A percentile compares a stretch with the other conserved stretches of the same genome.
phyloP scores from a whole-genome alignment of 2,888 invertebrate species.

The Agrotis clavis region DNA sequence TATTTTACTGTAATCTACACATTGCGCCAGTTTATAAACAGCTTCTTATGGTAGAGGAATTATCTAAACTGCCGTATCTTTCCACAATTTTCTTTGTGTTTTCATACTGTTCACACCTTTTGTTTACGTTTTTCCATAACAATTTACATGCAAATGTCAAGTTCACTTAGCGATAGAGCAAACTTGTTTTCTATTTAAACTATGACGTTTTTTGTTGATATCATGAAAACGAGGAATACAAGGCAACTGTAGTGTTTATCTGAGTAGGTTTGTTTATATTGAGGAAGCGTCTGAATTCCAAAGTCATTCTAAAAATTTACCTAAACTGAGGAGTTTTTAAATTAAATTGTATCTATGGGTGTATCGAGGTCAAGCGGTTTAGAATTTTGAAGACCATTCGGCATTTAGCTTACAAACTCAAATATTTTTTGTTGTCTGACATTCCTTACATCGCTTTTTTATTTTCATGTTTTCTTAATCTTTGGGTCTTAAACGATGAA shows the following conservation, averaged over 20 bases:
- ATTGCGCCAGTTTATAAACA: constrained; percentile 14
- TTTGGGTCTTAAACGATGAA: constrained; percentile 59
- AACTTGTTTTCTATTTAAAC: constrained; percentile 55
- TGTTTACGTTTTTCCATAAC: constrained; percentile 62
- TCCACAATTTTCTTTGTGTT: constrained; percentile 46
- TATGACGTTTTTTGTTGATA: constrained; percentile 41
- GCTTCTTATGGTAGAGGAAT: constrained; percentile 8
- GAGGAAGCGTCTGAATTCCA: constrained; percentile 26
- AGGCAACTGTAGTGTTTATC: constrained; percentile 29
- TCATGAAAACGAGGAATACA: constrained; percentile 42
- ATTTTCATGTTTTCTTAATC: constrained; percentile 60
- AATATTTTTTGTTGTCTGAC: constrained; percentile 49
- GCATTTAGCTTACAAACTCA: constrained; percentile 21
- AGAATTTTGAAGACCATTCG: constrained; percentile 36
- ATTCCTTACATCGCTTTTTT: constrained; percentile 55
- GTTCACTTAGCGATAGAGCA: constrained; percentile 56
- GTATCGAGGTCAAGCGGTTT: constrained; percentile 37
- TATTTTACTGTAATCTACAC: constrained; percentile 15
- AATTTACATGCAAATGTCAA: constrained; percentile 67
- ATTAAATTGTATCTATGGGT: constrained; percentile 29
- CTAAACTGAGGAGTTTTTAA: constrained; percentile 15
- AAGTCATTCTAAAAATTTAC: constrained; percentile 20
- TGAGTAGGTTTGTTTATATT: constrained; percentile 22
- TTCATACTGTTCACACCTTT: constrained; percentile 32
- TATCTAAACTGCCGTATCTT: constrained; percentile 32